phyloP scores from a whole-genome alignment of 2,797 vertebrate species.

The Saxicola maurus region DNA sequence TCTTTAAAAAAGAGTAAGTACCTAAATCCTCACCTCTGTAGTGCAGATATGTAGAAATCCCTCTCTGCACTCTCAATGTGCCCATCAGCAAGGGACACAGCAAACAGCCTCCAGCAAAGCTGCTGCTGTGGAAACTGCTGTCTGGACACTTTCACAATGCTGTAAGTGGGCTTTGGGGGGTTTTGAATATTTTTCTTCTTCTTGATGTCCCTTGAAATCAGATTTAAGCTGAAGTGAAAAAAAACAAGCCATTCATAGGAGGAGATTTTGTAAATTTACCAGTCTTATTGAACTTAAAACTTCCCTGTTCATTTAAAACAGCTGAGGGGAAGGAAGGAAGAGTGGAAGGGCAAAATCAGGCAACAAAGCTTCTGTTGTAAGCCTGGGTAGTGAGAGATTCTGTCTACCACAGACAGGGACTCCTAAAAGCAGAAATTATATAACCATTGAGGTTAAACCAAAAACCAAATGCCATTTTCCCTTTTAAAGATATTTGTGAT shows the following conservation, averaged over 20 bases:
- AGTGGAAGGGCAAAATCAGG: not conserved
- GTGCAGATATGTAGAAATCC: not conserved
- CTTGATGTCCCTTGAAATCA: not conserved
- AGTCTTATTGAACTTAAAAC: not conserved
- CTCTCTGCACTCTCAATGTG: not conserved
- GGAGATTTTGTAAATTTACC: not conserved
- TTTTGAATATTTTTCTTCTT: not conserved
- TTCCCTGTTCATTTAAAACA: constrained; percentile 31
- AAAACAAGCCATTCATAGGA: not conserved
- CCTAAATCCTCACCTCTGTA: not conserved
- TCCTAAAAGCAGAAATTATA: constrained; percentile 21
- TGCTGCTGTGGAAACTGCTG: constrained; percentile 3
- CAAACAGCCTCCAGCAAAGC: not conserved
- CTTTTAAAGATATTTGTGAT: not conserved
- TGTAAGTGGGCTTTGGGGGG: not conserved
- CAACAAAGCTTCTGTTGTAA: constrained; percentile 3
- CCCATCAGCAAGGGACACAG: not conserved
- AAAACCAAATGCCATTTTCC: not conserved
- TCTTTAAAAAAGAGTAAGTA: not conserved
- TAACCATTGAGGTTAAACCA: not conserved
- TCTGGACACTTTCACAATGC: not conserved
- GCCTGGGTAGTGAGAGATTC: not conserved
- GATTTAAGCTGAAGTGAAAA: not conserved
- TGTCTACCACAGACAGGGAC: not conserved
- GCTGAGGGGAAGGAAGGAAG: constrained; percentile 23